Conservation (phyloP, 2,888 invertebrate genomes). For the Octodonta nipae region DNA sequence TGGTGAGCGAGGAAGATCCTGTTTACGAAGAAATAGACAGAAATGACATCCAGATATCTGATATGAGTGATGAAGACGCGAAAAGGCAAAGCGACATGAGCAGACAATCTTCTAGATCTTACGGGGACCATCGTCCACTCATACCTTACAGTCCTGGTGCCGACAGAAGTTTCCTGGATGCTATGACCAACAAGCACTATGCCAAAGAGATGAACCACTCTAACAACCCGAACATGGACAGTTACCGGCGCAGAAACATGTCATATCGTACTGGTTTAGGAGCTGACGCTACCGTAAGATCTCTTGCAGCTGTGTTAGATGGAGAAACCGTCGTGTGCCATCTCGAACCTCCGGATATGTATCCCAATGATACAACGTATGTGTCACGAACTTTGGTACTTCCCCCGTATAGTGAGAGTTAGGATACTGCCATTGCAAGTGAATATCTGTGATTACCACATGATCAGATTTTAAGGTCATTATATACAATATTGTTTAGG, state of each 20-base stretch:
- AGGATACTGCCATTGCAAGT: constrained; percentile 37
- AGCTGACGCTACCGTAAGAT: constrained; percentile 45
- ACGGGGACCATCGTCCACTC: constrained; percentile 68
- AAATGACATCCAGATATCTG: constrained; percentile 57
- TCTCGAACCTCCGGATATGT: constrained; percentile 54
- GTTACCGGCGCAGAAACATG: constrained; percentile 35
- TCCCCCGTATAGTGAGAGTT: constrained; percentile 51
- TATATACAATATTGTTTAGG: constrained; percentile 23
- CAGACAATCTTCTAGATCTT: constrained; percentile 57
- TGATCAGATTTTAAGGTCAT: constrained; percentile 34
- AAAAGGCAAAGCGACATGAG: constrained; percentile 60
- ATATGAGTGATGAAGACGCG: constrained; percentile 67
- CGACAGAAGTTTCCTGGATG: constrained; percentile 39
- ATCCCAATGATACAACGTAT: constrained; percentile 34
- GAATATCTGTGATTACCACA: constrained; percentile 39
- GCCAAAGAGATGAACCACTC: constrained; percentile 33
- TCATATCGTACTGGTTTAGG: constrained; percentile 34
- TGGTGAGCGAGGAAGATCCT: constrained; percentile 58
- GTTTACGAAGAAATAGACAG: constrained; percentile 72
- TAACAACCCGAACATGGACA: constrained; percentile 39
- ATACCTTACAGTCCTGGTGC: constrained; percentile 62
- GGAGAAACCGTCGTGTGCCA: constrained; percentile 80
- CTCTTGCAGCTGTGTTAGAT: constrained; percentile 65
- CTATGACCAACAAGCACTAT: constrained; percentile 19
- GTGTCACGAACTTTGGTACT: constrained; percentile 42